A percentile compares a stretch with the other conserved stretches of the same genome.
Evolutionary conservation across 2,113 vertebrate genomes (phyloP).

Genomic region (Corynorhinus townsendii): DNA sequence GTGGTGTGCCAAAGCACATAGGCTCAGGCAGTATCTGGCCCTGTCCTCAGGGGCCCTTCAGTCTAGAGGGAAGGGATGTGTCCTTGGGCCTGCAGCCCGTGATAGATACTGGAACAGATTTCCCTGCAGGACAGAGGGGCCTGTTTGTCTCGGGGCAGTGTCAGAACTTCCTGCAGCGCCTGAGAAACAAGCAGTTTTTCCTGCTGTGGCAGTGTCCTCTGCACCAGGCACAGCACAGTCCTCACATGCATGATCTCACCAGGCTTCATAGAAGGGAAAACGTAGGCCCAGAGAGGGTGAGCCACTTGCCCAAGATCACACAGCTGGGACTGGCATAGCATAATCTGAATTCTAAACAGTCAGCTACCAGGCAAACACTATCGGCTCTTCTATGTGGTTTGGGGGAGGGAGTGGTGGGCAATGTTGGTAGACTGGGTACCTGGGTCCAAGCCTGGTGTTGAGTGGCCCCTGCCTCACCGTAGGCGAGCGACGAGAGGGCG

Average conservation of each 20-base stretch:
- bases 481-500: slow-evolving; percentile 96
- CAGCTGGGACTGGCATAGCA: background rate
- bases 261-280: background rate
- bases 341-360: background rate
- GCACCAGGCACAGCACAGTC: background rate
- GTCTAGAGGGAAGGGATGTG: accelerated
- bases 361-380: background rate
- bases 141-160: background rate
- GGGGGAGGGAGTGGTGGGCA: background rate
- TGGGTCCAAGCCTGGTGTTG: accelerated
- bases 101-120: background rate
- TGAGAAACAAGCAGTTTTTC: background rate
- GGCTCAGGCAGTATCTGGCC: background rate
- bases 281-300: background rate
- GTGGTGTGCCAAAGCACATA: background rate
- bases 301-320: background rate
- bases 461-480: accelerated
- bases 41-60: accelerated
- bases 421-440: too few relatives aligned
- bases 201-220: background rate
- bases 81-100: background rate
- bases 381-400: background rate
- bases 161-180: background rate
- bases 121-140: background rate
- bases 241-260: too few relatives aligned